These are phyloP conservation scores for Enteromius unitaeniatus DNA, from an alignment of 2,797 vertebrate species.

Conservation along the genomic window DNA sequence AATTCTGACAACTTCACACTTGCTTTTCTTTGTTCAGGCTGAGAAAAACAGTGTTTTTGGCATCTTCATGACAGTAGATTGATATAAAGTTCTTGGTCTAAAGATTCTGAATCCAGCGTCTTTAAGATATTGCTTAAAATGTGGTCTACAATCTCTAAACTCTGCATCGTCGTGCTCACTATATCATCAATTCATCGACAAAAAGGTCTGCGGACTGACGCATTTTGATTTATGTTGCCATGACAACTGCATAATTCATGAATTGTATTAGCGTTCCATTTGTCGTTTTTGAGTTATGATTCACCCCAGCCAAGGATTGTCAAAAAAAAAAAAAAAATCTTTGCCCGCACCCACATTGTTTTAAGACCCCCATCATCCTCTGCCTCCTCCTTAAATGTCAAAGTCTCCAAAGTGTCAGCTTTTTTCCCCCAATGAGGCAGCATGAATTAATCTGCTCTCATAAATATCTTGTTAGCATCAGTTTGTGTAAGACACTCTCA, in stretches of 20 bases:
- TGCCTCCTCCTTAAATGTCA: slow-evolving; percentile 56
- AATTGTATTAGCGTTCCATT: slow-evolving; percentile 82
- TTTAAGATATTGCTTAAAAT: slow-evolving; percentile 32
- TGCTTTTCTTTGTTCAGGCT: not conserved
- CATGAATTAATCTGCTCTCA: slow-evolving; percentile 62
- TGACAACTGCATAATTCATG: slow-evolving; percentile 86
- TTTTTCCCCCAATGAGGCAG: slow-evolving; percentile 46
- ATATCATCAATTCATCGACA: slow-evolving; percentile 81
- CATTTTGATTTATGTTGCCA: slow-evolving; percentile 82
- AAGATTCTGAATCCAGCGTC: slow-evolving; percentile 36
- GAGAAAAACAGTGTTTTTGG: slow-evolving; percentile 17
- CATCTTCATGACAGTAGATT: not conserved
- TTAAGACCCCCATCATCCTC: slow-evolving; percentile 55
- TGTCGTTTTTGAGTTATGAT: slow-evolving; percentile 80
- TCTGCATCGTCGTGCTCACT: slow-evolving; percentile 58
- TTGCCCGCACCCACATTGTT: slow-evolving; percentile 50
- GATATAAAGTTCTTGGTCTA: slow-evolving; percentile 20
- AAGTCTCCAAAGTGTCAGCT: slow-evolving; percentile 57
- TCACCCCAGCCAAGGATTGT: slow-evolving; percentile 69
- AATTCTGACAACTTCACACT: slow-evolving; percentile 10
- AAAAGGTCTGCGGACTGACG: slow-evolving; percentile 71
- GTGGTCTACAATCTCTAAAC: slow-evolving; percentile 47
- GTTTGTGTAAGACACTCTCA: slow-evolving; percentile 52
- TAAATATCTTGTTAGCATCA: slow-evolving; percentile 67
- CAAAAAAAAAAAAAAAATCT: slow-evolving; percentile 54